Evolutionary conservation across 2,888 invertebrate species (phyloP).

Genomic region (Sclerodermus sp.): DNA sequence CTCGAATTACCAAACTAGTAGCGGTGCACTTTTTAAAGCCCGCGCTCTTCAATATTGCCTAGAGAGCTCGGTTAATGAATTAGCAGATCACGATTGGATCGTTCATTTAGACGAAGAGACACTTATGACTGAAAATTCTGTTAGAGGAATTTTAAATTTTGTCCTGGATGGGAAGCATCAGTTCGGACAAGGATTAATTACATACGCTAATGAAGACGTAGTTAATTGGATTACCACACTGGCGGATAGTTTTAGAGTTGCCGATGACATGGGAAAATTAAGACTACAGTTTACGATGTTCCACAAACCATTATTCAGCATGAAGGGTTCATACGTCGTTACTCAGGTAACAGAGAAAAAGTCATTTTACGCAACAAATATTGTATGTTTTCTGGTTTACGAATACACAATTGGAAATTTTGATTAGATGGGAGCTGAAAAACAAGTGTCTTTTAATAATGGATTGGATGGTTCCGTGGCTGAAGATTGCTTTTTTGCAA

Average conservation of each 20-base stretch:
- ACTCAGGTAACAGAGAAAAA: slow-evolving; percentile 72
- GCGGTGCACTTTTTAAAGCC: slow-evolving; percentile 91
- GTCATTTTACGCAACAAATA: not conserved
- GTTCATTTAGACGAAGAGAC: slow-evolving; percentile 98
- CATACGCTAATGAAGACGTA: slow-evolving; percentile 94
- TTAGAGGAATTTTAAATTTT: slow-evolving; percentile 90
- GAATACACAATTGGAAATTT: not conserved
- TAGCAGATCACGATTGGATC: slow-evolving; percentile 91
- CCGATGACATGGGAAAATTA: slow-evolving; percentile 97
- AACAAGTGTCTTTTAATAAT: slow-evolving; percentile 91
- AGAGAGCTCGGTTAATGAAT: slow-evolving; percentile 83
- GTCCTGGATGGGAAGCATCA: slow-evolving; percentile 91
- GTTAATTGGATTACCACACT: slow-evolving; percentile 96
- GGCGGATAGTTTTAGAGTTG: slow-evolving; percentile 93
- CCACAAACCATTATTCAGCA: slow-evolving; percentile 93
- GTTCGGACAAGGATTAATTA: slow-evolving; percentile 94
- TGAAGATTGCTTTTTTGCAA: slow-evolving; percentile 96
- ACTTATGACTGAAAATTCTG: slow-evolving; percentile 86
- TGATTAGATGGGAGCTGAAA: slow-evolving; percentile 81
- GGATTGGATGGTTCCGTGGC: slow-evolving; percentile 97
- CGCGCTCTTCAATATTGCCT: slow-evolving; percentile 94
- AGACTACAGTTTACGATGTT: slow-evolving; percentile 90
- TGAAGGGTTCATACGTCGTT: slow-evolving; percentile 98
- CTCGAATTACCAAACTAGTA: slow-evolving; percentile 80
- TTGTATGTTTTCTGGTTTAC: no score